Evolutionary conservation across 2,113 vertebrate species (phyloP).

Genomic region (Corythornis vintsioides): DNA sequence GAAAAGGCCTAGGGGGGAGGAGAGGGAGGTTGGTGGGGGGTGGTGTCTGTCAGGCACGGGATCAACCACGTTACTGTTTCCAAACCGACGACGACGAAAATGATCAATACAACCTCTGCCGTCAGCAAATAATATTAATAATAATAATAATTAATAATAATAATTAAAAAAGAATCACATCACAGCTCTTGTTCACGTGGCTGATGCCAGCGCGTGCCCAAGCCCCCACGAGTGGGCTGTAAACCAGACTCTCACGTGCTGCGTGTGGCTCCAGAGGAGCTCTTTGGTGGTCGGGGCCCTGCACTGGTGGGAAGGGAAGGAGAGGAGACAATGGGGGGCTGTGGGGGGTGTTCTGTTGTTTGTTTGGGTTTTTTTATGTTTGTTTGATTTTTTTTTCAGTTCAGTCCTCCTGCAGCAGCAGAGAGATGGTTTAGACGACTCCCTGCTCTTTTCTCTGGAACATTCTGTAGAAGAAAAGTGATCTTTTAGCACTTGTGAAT

Average conservation of each 20-base stretch:
- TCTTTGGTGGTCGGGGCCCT: slow-evolving; percentile 4
- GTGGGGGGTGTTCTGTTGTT: background rate
- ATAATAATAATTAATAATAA: background rate
- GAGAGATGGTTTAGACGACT: background rate
- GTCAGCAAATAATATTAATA: background rate
- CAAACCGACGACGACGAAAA: background rate
- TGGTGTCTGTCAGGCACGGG: background rate
- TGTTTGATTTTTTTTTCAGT: background rate
- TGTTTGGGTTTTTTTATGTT: accelerated
- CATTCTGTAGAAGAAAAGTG: background rate
- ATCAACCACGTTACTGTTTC: slow-evolving; percentile 44
- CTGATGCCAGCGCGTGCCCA: background rate
- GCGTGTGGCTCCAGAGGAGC: background rate
- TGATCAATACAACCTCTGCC: slow-evolving; percentile 16
- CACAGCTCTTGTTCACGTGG: slow-evolving; percentile 48
- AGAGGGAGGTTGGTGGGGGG: background rate
- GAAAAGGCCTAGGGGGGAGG: background rate
- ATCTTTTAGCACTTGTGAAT: background rate
- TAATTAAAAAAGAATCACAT: background rate
- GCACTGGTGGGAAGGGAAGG: background rate
- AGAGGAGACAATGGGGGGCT: background rate
- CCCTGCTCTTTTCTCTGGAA: background rate
- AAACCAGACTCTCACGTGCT: background rate
- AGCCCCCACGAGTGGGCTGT: background rate
- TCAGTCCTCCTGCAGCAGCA: background rate